Percentiles rank a stretch among this genome's conserved stretches.
Evolutionary conservation across 1,140 invertebrate genomes (phyloP).

Genomic region (Ips typographus): DNA sequence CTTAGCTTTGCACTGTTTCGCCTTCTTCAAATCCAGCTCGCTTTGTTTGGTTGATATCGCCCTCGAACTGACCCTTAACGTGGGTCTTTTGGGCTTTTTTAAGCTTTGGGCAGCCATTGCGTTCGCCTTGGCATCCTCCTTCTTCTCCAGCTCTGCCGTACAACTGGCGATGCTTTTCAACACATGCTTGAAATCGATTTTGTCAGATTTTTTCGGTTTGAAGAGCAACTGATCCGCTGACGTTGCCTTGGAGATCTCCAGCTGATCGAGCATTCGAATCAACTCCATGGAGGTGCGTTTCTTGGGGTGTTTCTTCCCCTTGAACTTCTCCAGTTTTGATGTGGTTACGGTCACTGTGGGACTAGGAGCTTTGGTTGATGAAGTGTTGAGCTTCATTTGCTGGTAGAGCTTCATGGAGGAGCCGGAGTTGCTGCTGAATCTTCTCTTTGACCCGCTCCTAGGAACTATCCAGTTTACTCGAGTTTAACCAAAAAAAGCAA

Average conservation of each 20-base stretch:
- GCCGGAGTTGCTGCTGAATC: slow-evolving; percentile 10
- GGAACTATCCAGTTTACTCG: neutral
- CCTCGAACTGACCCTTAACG: slow-evolving; percentile 13
- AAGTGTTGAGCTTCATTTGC: neutral
- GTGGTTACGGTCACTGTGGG: no score
- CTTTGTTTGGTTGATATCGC: slow-evolving; percentile 21
- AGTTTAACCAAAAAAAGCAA: neutral
- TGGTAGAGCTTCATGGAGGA: slow-evolving; percentile 8
- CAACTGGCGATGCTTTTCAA: slow-evolving; percentile 20
- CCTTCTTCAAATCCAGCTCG: slow-evolving; percentile 13
- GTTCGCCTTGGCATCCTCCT: neutral
- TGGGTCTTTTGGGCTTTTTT: slow-evolving; percentile 11
- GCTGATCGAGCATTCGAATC: slow-evolving; percentile 3
- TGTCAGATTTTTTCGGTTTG: slow-evolving; percentile 10
- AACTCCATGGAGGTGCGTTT: neutral
- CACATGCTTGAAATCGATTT: slow-evolving; percentile 15
- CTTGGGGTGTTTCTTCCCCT: slow-evolving; percentile 6
- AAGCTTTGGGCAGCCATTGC: slow-evolving; percentile 4
- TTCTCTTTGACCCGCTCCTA: slow-evolving; percentile 8
- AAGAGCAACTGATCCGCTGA: slow-evolving; percentile 9
- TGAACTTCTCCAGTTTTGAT: neutral
- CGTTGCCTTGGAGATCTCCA: neutral
- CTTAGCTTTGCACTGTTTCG: slow-evolving; percentile 9
- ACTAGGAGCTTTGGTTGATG: neutral
- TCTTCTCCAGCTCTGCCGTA: slow-evolving; percentile 7